Conservation (phyloP, 2,888 invertebrate genomes). For the Clitarchus hookeri region DNA sequence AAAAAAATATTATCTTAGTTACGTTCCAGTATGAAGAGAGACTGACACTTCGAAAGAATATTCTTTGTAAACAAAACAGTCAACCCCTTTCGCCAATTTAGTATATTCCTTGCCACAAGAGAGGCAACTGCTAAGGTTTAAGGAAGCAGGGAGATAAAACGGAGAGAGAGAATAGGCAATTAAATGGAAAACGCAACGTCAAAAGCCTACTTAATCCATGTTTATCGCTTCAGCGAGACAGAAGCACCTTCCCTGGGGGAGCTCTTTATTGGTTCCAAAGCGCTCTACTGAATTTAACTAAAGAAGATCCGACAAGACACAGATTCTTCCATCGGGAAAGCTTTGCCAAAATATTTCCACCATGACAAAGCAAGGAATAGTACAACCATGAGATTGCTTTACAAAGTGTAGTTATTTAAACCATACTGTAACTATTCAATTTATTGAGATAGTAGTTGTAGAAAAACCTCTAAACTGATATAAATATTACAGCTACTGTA, state of each 20-base stretch:
- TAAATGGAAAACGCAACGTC: background rate
- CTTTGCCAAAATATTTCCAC: background rate
- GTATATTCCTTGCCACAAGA: background rate
- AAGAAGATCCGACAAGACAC: background rate
- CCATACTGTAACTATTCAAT: too few species aligned
- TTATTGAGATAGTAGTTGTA: too few species aligned
- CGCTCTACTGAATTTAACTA: background rate
- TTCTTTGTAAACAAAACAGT: too few species aligned
- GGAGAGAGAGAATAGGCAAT: background rate
- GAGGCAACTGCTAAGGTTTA: background rate
- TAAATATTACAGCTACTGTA: too few species aligned
- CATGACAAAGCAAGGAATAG: background rate
- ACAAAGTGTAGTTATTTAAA: too few species aligned
- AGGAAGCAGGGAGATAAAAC: background rate
- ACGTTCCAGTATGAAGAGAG: too few species aligned
- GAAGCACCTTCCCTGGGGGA: background rate
- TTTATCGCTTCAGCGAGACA: conserved; percentile 3
- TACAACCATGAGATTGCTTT: background rate
- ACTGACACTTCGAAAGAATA: too few species aligned
- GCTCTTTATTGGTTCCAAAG: conserved; percentile 2
- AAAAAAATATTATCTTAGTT: too few species aligned
- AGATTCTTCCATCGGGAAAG: background rate
- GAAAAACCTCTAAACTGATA: too few species aligned
- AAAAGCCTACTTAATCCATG: conserved; percentile 14
- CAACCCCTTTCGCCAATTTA: too few species aligned